These are phyloP conservation scores for Chanos chanos DNA, from an alignment of 2,797 vertebrate species.

Conservation along the genomic window DNA sequence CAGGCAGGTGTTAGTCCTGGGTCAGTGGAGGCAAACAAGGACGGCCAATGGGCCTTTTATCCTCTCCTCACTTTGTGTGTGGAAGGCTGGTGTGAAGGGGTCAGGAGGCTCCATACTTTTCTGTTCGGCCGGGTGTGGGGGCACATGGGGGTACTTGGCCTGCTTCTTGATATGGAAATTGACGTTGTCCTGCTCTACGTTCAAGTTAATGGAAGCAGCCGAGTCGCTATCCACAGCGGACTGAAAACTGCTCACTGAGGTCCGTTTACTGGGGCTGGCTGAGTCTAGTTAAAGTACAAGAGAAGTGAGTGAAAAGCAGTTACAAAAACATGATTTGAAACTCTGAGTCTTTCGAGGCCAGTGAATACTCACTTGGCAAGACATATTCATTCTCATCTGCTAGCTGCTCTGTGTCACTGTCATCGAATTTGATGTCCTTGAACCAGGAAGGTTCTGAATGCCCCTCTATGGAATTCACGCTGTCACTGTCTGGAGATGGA, in stretches of 20 bases:
- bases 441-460: constrained; percentile 98
- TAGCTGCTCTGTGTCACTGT: constrained; percentile 95
- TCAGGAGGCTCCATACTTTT: constrained; percentile 77
- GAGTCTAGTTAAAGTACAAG: constrained; percentile 76
- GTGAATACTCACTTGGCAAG: constrained; percentile 73
- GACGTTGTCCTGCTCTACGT: constrained; percentile 98
- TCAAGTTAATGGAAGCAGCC: constrained; percentile 95
- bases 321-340: constrained; percentile 28
- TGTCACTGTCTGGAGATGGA: constrained; percentile 95
- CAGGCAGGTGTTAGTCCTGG: constrained; percentile 20
- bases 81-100: constrained; percentile 42
- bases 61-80: constrained; percentile 43
- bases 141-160: constrained; percentile 96
- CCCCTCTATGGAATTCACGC: constrained; percentile 93
- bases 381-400: constrained; percentile 88
- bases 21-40: constrained; percentile 28
- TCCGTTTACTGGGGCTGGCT: constrained; percentile 95
- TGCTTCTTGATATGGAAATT: constrained; percentile 99
- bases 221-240: constrained; percentile 98
- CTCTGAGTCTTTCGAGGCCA: neutral
- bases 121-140: constrained; percentile 85
- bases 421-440: constrained; percentile 99
- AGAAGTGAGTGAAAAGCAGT: neutral
- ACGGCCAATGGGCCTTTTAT: constrained; percentile 18
- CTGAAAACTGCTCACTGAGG: constrained; percentile 98